Base-by-base conservation (phyloP, 2,797 vertebrate genomes). In the Tauraco hartlaubi region DNA sequence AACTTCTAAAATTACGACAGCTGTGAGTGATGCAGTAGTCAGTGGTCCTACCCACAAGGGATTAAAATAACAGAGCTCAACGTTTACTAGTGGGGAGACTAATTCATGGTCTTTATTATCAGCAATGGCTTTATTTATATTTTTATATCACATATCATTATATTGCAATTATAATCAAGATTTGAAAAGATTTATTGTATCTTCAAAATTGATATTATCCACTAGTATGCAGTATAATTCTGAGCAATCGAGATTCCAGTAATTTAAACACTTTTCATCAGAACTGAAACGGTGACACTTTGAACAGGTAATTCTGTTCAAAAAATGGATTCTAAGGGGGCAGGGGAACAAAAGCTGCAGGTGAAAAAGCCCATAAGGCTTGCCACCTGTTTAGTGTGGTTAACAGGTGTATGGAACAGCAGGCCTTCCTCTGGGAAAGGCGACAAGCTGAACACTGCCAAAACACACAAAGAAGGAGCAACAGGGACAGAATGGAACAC, bases 391-490 rank as follows among this genome's bases (percentile, higher is more conserved):
- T 96, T 58, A 4, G 43, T 35, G 81, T 15, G 39, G 88, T 35
- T 88, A 96, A 95, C 98, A 97, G 98, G 96, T 97, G 97, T 92
- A 89, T 49, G 69, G 58, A 91, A 58, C 97, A 97, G 97, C 85
- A 95, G 94, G 97, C 63, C 85, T 93, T 92, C 96, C 95, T 78
- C 92, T 44, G 91, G 90, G 90, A 92, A 94, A 86, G 49, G 22
- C 55, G 81, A 92, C 91, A 86, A 63, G 26, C 44, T 58, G 22
- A 68, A 46, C 20, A 10, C 66, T 81, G 96, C 96, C 97, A 96
- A 94, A 14, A 91, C 62, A 72, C 81, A 68, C 41, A 46, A 64
- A 82, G 96, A 25, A 61, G 79, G 9, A 37, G 69, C 93, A 79
- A 95, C n/a, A n/a, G 93, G 87, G 82, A 93, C 85, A 69, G 85